Base-by-base conservation (phyloP, 2,888 invertebrate genomes). In the Dione vanillae region DNA sequence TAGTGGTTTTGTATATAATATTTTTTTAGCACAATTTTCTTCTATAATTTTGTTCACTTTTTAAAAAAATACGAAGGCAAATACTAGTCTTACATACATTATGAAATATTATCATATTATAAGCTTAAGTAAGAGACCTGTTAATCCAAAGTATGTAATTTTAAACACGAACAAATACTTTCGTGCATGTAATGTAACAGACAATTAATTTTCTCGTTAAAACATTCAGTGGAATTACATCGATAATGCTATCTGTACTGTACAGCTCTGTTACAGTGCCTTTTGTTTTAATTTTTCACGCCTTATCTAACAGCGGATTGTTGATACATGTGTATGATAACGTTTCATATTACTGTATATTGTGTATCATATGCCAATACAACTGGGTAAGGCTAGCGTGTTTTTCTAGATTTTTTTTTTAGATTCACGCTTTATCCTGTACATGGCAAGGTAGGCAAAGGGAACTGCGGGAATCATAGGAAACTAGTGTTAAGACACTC, bases 221-320 rank as follows among this genome's bases (percentile, higher is more conserved):
- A 72, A 49, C 65, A 65, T 68, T 69, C 35, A 20, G n/a, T 19
- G 75, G 70, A 69, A 64, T 68, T 45, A 12, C 68, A 47, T 65
- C 52, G 67, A 67, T 71, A 70, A 59, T 65, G 43, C 75, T 78
- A 79, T 78, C 77, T 76, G 74, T 47, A 56, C 51, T 67, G 16
- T 43, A 61, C 49, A 64, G 61, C 54, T 61, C 59, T 74, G 69
- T 72, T 67, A 59, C 66, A 72, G 10, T 37, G 43, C 56, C 51
- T 58, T n/a, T 70, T 75, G 71, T 75, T 73, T 70, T 20, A 58
- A 66, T 58, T 67, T 65, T 62, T 73, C 43, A 45, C 59, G 49
- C 40, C 52, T 74, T 73, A 74, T 74, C 73, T 43, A 62, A 56
- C 45, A 47, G 27, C 65, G 43, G 56, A 68, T 47, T 67, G 54